phyloP scores from a whole-genome alignment of 2,113 vertebrate species.

The Tangachromis dhanisi region DNA sequence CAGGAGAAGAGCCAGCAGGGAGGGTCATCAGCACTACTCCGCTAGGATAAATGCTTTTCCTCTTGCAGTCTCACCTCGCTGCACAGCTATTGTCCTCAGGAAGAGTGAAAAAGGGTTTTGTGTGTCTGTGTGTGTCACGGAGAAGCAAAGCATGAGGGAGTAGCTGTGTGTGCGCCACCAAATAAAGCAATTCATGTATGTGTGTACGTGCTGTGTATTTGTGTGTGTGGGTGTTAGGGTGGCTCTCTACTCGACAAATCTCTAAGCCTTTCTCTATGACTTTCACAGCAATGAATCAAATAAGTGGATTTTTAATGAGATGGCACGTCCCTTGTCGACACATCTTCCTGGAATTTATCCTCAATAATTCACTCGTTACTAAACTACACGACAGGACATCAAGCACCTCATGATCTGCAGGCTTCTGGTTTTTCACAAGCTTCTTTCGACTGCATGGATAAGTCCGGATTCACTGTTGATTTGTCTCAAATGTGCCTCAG shows the following conservation, averaged over 20 bases:
- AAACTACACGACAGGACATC: neutral
- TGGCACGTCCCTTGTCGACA: neutral
- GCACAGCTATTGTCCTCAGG: constrained; percentile 55
- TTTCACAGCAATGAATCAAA: neutral
- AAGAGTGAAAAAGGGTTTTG: constrained; percentile 9
- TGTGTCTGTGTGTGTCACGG: constrained; percentile 21
- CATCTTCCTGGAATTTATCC: neutral
- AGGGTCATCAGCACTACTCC: constrained; percentile 53
- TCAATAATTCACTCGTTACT: neutral
- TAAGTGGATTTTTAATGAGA: neutral
- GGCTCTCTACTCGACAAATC: neutral
- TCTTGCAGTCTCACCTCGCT: constrained; percentile 54
- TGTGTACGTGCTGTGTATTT: neutral
- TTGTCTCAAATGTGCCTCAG: neutral
- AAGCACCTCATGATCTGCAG: neutral
- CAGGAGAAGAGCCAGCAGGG: constrained; percentile 19
- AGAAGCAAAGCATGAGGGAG: neutral
- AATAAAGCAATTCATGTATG: neutral
- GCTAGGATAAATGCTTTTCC: constrained; percentile 62
- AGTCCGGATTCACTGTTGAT: neutral
- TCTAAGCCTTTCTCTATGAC: neutral
- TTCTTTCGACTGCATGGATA: neutral
- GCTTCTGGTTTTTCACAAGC: neutral
- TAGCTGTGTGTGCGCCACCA: neutral
- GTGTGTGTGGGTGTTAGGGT: neutral